Evolutionary conservation across 2,113 vertebrate species (phyloP).

Genomic region (Athene cunicularia): DNA sequence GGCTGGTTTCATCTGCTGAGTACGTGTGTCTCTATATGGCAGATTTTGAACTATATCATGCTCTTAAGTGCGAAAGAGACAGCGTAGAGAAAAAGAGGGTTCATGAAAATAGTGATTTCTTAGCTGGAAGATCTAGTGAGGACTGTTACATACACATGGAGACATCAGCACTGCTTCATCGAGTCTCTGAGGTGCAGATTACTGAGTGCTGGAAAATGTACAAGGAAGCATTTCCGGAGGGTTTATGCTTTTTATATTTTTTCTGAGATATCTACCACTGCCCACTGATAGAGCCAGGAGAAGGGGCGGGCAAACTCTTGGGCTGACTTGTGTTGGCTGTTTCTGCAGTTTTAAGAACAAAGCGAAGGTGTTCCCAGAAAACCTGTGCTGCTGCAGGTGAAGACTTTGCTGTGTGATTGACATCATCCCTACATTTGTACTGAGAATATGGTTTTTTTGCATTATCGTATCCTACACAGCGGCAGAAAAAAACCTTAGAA

Average conservation of each 20-base stretch:
- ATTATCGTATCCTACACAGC: fast-evolving
- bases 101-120: not conserved
- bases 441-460: not conserved
- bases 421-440: not conserved
- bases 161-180: not conserved
- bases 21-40: not conserved
- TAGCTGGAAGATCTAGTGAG: not conserved
- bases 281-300: not conserved
- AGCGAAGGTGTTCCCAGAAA: not conserved
- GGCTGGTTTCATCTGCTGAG: not conserved
- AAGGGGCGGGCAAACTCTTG: not conserved
- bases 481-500: not conserved
- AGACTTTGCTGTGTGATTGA: not conserved
- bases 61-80: not conserved
- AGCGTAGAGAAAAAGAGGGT: not conserved
- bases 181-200: not conserved
- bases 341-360: not conserved
- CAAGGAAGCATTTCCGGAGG: not conserved
- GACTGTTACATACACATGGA: not conserved
- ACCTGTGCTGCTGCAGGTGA: not conserved
- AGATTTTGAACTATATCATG: not conserved
- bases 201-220: not conserved
- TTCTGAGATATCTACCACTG: not conserved
- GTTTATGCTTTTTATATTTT: not conserved
- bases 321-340: not conserved